Percentiles rank a stretch among this genome's conserved stretches.
Conservation (phyloP, 1,140 invertebrate genomes). For the Aphelinus atriplicis region DNA sequence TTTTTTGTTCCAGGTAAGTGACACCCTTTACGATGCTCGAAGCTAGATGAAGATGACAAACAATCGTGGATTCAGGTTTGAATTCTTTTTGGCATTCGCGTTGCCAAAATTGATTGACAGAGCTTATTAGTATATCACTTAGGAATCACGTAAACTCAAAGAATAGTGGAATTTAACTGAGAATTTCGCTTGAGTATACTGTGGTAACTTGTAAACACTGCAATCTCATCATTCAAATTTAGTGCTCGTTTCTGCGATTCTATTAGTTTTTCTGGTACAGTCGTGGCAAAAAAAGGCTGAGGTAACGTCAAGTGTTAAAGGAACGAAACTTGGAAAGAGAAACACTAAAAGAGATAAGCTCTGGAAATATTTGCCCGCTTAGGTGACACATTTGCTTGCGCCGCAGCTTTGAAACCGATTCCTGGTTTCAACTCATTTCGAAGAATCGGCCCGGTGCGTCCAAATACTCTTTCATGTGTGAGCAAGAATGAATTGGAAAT, state of each 20-base stretch:
- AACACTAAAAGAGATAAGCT: conserved; percentile 14
- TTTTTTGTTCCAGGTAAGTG: too few species aligned
- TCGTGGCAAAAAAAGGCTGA: background rate
- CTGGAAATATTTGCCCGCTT: conserved; percentile 17
- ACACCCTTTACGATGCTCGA: too few species aligned
- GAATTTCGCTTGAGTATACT: too few species aligned
- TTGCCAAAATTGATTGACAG: too few species aligned
- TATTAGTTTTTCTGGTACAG: background rate
- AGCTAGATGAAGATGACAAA: too few species aligned
- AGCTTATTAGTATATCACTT: too few species aligned
- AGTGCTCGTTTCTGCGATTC: background rate
- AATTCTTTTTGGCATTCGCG: too few species aligned
- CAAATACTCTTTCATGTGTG: too few species aligned
- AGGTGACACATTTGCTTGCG: background rate
- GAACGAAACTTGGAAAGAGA: conserved; percentile 2
- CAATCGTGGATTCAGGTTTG: too few species aligned
- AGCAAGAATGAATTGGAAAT: conserved; percentile 16
- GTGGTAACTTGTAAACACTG: background rate
- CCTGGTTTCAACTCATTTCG: conserved; percentile 19
- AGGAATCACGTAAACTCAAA: too few species aligned
- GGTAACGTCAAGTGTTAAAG: background rate
- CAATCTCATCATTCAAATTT: conserved; percentile 14
- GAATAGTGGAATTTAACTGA: too few species aligned
- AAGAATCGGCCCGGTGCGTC: background rate
- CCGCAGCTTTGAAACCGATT: conserved; percentile 5